A percentile compares a stretch with the other conserved stretches of the same genome.
Conservation (phyloP, 2,113 vertebrate genomes). For the Hippopotamus amphibius region DNA sequence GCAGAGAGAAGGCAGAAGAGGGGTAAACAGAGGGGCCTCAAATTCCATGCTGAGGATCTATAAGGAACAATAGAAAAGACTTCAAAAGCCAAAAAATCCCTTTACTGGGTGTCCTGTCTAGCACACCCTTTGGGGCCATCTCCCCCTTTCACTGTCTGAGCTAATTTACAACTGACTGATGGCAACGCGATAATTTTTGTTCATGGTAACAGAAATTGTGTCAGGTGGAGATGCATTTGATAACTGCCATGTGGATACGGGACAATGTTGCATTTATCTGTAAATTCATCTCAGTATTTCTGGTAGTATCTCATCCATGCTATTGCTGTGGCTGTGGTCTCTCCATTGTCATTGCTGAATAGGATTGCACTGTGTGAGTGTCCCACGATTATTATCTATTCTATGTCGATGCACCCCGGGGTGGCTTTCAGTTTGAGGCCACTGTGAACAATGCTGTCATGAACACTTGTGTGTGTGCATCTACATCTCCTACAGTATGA, state of each 20-base stretch:
- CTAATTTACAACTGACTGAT: background rate
- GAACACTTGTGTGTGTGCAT: background rate
- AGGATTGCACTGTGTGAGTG: background rate
- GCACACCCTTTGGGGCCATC: background rate
- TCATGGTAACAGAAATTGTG: background rate
- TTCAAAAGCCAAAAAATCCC: background rate
- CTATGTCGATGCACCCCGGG: fast-evolving
- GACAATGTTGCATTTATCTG: background rate
- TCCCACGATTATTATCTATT: fast-evolving
- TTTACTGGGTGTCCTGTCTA: background rate
- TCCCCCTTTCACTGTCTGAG: background rate
- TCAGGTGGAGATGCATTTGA: background rate
- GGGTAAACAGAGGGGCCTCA: background rate
- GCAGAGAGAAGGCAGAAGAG: background rate
- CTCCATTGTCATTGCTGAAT: fast-evolving
- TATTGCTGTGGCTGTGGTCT: background rate
- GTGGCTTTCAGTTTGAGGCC: background rate
- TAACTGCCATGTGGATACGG: background rate
- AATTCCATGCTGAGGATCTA: background rate
- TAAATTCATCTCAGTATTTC: background rate
- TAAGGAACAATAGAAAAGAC: background rate
- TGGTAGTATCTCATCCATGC: background rate
- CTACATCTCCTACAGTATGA: too few relatives aligned
- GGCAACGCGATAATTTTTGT: background rate
- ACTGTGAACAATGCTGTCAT: background rate